Evolutionary conservation across 1,140 invertebrate species (phyloP).

Genomic region (Lasaia peninsularis): DNA sequence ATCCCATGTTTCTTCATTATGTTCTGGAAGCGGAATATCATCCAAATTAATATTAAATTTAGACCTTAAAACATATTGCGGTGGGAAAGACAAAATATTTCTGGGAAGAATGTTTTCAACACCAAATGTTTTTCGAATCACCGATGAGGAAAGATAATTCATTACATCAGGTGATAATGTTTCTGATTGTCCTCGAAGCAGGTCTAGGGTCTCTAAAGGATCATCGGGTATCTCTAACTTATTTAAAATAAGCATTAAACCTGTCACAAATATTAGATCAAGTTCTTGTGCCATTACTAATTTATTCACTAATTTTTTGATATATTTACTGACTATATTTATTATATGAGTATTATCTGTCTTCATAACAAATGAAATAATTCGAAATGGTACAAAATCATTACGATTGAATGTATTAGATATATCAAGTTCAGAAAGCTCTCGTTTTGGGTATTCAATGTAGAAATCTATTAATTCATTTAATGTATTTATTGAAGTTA

Average conservation of each 20-base stretch:
- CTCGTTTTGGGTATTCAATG: constrained; percentile 22
- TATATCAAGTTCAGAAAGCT: constrained; percentile 22
- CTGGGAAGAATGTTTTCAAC: constrained; percentile 40
- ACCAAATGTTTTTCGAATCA: constrained; percentile 47
- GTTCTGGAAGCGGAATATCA: constrained; percentile 58
- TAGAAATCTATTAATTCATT: constrained; percentile 62
- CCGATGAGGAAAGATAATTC: constrained; percentile 42
- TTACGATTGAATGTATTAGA: constrained; percentile 32
- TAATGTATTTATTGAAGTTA: constrained; percentile 48
- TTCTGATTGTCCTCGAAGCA: constrained; percentile 51
- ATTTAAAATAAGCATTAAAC: constrained; percentile 46
- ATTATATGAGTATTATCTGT: constrained; percentile 17
- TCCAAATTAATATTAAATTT: constrained; percentile 66
- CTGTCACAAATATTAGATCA: constrained; percentile 55
- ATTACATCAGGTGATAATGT: constrained; percentile 40
- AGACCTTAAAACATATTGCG: constrained; percentile 54
- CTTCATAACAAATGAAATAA: constrained; percentile 34
- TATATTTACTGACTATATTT: background rate
- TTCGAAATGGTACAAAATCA: constrained; percentile 51
- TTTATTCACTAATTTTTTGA: constrained; percentile 29
- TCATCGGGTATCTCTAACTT: constrained; percentile 32
- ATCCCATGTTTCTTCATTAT: constrained; percentile 67
- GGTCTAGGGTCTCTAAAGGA: constrained; percentile 47
- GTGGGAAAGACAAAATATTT: constrained; percentile 45
- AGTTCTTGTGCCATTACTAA: constrained; percentile 47